Percentiles rank a stretch among this genome's conserved stretches.
Evolutionary conservation across 2,113 vertebrate species (phyloP).

Genomic region (Lasiurus cinereus): DNA sequence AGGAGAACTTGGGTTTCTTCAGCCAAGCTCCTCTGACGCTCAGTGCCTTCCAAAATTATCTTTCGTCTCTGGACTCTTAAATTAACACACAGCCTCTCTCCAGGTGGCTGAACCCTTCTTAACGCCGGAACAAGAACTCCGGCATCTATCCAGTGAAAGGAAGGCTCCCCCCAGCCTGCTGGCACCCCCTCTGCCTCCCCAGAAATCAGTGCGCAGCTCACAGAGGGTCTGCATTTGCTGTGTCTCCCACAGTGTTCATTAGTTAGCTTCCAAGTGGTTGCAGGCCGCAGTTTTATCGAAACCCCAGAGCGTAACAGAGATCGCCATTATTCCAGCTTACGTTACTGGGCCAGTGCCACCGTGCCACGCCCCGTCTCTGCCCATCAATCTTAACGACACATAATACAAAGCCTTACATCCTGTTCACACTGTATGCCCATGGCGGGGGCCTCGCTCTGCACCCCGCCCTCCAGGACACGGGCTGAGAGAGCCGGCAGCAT

Average conservation of each 20-base stretch:
- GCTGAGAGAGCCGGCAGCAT: neutral
- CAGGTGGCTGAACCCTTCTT: too few relatives aligned
- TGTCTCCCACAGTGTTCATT: neutral
- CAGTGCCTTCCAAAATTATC: too few relatives aligned
- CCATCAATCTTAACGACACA: neutral
- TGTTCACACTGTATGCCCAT: neutral
- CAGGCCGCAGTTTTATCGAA: neutral
- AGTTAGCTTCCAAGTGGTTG: neutral
- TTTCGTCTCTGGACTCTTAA: too few relatives aligned
- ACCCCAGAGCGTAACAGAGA: neutral
- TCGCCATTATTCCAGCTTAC: neutral
- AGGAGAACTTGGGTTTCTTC: too few relatives aligned
- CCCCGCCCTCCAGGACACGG: neutral
- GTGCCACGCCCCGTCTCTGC: neutral
- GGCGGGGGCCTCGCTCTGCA: neutral
- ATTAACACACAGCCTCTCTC: too few relatives aligned
- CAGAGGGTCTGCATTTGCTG: too few relatives aligned
- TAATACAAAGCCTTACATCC: neutral
- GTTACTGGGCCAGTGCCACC: neutral
- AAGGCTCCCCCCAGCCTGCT: too few relatives aligned
- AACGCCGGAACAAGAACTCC: too few relatives aligned
- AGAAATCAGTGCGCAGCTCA: neutral
- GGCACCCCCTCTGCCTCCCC: neutral
- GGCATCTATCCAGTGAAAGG: too few relatives aligned
- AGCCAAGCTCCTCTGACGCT: too few relatives aligned